A percentile compares a stretch with the other conserved stretches of the same genome.
These are phyloP conservation scores for Nycticryphes semicollaris DNA, from an alignment of 2,113 vertebrate species.

Conservation along the genomic window DNA sequence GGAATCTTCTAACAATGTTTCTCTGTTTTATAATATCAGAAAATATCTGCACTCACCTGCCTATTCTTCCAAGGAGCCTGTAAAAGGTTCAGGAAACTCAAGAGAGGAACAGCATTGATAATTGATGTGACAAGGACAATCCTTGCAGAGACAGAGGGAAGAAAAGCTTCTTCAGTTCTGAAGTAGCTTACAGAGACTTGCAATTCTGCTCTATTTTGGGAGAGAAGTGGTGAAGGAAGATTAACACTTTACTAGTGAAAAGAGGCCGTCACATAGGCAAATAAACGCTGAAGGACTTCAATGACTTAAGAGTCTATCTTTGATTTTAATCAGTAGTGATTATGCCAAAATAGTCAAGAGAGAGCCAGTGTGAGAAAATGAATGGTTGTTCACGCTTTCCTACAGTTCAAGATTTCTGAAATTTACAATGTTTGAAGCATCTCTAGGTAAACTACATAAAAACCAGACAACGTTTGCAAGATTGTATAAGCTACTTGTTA, in stretches of 20 bases:
- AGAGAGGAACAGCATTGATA: not conserved
- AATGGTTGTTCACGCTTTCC: not conserved
- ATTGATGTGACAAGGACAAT: not conserved
- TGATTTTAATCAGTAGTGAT: not conserved
- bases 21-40: not conserved
- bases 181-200: not conserved
- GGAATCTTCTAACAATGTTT: not conserved
- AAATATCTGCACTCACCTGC: not conserved
- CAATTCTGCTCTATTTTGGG: not conserved
- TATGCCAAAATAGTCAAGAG: not conserved
- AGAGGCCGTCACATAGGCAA: not conserved
- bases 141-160: not conserved
- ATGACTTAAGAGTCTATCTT: not conserved
- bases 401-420: not conserved
- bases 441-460: not conserved
- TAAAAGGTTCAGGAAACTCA: not conserved
- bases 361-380: not conserved
- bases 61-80: not conserved
- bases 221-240: not conserved
- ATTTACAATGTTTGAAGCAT: not conserved
- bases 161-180: not conserved
- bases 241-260: not conserved
- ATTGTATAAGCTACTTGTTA: not conserved
- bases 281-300: not conserved
- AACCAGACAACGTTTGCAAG: not conserved